Evolutionary conservation across 2,113 vertebrate genomes (phyloP).

Genomic region (Polypterus bichir): DNA sequence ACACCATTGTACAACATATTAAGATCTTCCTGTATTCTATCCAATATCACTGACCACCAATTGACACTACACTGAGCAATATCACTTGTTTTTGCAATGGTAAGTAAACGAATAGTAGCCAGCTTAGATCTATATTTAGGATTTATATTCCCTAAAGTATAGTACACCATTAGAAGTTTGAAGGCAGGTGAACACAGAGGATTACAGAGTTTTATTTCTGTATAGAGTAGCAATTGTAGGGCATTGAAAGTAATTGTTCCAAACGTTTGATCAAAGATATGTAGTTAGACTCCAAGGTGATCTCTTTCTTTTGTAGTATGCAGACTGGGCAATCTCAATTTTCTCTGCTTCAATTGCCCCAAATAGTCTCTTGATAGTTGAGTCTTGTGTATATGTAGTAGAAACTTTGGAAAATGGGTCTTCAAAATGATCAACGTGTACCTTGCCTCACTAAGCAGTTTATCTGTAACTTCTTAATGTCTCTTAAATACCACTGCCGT

Average conservation of each 20-base stretch:
- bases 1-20: constrained; percentile 18
- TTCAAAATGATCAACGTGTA: constrained; percentile 16
- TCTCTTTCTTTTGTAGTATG: constrained; percentile 15
- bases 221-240: constrained; percentile 18
- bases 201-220: constrained; percentile 16
- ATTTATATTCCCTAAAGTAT: constrained; percentile 12
- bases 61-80: neutral
- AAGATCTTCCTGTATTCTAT: constrained; percentile 14
- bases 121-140: constrained; percentile 13
- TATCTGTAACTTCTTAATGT: constrained; percentile 14
- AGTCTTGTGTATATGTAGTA: constrained; percentile 14
- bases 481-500: constrained; percentile 11
- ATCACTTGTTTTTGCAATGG: constrained; percentile 9
- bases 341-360: constrained; percentile 16
- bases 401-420: constrained; percentile 17
- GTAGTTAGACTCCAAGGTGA: constrained; percentile 6
- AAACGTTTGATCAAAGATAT: constrained; percentile 20
- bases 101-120: constrained; percentile 9
- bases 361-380: constrained; percentile 16
- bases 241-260: constrained; percentile 17
- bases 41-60: neutral
- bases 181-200: constrained; percentile 10
- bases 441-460: constrained; percentile 12
- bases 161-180: constrained; percentile 19
- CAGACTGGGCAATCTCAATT: constrained; percentile 18